Evolutionary conservation across 2,888 invertebrate species (phyloP), one percentile per base, ranked within the genome.

Genomic region (Parochlus steinenii): DNA sequence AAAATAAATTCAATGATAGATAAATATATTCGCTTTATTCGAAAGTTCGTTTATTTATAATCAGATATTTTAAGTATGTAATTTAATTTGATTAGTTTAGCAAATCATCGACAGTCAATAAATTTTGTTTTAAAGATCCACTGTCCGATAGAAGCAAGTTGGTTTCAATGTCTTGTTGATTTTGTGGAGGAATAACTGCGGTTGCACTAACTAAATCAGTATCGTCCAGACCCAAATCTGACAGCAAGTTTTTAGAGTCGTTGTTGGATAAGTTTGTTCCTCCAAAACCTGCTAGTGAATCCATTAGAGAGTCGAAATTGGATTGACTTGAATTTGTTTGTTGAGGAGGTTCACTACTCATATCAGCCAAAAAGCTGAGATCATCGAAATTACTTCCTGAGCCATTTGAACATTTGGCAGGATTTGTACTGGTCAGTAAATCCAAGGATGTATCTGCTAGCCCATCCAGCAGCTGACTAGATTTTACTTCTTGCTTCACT

Each of bases 151-250:
- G n/a, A n/a, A n/a, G n/a, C n/a, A n/a, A n/a, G 11, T 30, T 30
- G 5, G 19, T 4, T 30, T 31, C 12, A 12, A 5, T 20, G 6
- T 14, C 12, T 8, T 15, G 22, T 4, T 4, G 3, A 12, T 8
- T 20, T 15, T 22, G 15, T 17, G 24, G 11, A 8, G n/a, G 3
- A 26, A 6, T 14, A 26, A 7, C 18, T 8, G 26, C 18, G 7
- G 12, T 14, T 3, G 17, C 15, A 16, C 30, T 4, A 7, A 31
- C 30, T 25, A 59, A 44, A 43, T 58, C 58, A 2, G 65, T 60
- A 39, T 69, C 70, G 2, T 62, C 64, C 18, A 71, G 45, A 0
- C 71, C 71, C 7, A 71, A 49, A 45, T 71, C 71, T 24, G 65
- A 64, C 34, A 71, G 47, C 15, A 71, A 54, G 26, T 43, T 43